These are phyloP conservation scores for Chrysolina americana DNA, from an alignment of 2,888 invertebrate genomes.

Conservation along the genomic window DNA sequence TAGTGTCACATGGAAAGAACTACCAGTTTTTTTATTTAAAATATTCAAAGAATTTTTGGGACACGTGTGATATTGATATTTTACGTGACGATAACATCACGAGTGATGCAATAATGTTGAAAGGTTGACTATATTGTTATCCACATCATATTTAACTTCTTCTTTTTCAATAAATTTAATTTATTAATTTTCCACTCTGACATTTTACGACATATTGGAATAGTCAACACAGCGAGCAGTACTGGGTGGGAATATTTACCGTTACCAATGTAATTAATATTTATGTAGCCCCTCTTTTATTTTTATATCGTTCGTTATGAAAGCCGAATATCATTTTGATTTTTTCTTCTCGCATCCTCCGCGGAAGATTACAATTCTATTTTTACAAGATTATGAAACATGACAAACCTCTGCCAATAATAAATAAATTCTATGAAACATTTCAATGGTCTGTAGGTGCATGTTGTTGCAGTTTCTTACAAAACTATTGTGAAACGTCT, in stretches of 20 bases:
- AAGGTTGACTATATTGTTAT: too few relatives aligned
- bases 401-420: constrained; percentile 1
- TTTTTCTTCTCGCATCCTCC: background rate
- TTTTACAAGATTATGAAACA: background rate
- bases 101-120: too few relatives aligned
- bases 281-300: background rate
- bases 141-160: too few relatives aligned
- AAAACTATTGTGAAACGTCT: constrained; percentile 11
- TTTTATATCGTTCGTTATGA: background rate
- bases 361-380: background rate
- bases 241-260: too few relatives aligned
- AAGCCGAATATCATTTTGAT: background rate
- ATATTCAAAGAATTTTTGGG: background rate
- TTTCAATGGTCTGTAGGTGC: background rate
- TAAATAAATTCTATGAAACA: constrained; percentile 9
- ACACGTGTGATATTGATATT: background rate
- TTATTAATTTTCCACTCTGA: too few relatives aligned
- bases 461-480: constrained; percentile 16
- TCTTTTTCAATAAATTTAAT: too few relatives aligned
- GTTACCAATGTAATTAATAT: too few relatives aligned
- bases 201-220: too few relatives aligned
- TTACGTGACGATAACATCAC: too few relatives aligned
- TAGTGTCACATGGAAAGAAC: background rate
- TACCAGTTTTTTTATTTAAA: background rate
- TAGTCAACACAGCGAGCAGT: too few relatives aligned